Base-by-base conservation (phyloP, 1,140 invertebrate genomes). In the Hylaeus anthracinus region DNA sequence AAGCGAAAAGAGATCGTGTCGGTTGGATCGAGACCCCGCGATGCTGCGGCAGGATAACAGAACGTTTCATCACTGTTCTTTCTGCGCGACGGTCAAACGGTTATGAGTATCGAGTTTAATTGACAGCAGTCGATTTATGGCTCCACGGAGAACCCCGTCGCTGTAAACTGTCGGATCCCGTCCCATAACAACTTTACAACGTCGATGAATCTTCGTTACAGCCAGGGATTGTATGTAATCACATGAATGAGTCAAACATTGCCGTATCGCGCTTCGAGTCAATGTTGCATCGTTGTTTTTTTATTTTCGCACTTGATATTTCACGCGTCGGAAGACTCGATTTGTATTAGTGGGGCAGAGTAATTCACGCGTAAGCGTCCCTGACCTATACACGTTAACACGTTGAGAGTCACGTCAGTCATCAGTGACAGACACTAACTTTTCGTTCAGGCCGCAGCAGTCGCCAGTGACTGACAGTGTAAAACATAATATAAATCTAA, bases 191-290 rank as follows among this genome's bases (percentile, higher is more conserved):
- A 76, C 48, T 55, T 82, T 14, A 26, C 41, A 53, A 51, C 60
- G 53, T 8, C 39, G 43, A 78, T 69, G 77, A 72, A 82, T 78
- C 76, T 58, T n/a, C 15, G 41, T 74, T 58, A 58, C 55, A 48
- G 26, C 53, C 1, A 14, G n/a, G 41, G 60, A 65, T 79, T 72
- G 66, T 66, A 53, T 39, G 37, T 66, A 65, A 79, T 79, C 70
- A 43, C 14, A 65, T 64, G 41, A 65, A 65, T 71, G 48, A 70
- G 41, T 76, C 73, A 73, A 79, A 79, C 77, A 77, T 64, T 66
- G n/a, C 67, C 56, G 37, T 3, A 45, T 9, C 55, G 10, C 15
- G 53, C 3, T n/a, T 6, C 6, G 8, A 41, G 43, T 60, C 67
- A 63, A 61, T 78, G 71, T 61, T 70, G 26, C 65, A 43, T n/a